phyloP scores from a whole-genome alignment of 2,113 vertebrate species.

The Indicator maculatus region DNA sequence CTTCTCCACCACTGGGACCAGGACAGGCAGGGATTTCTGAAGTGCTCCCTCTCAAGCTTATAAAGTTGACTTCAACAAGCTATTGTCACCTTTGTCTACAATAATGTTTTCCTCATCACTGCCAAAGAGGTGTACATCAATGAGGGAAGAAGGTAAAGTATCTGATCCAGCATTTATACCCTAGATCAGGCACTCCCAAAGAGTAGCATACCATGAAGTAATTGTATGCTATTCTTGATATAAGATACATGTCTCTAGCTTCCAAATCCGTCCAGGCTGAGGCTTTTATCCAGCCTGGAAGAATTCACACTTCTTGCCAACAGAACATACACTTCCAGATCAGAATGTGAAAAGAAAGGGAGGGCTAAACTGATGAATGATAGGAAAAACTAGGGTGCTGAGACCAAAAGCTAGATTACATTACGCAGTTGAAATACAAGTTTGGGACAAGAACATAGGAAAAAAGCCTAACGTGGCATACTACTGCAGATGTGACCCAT shows the following conservation, averaged over 20 bases:
- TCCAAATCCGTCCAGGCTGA: not conserved
- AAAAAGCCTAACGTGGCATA: fast-evolving
- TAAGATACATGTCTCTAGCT: not conserved
- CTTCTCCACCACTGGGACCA: not conserved
- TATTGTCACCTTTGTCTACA: not conserved
- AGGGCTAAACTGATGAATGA: not conserved
- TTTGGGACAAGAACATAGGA: not conserved
- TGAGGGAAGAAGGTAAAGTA: not conserved
- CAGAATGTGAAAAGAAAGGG: conserved; percentile 1
- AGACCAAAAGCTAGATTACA: not conserved
- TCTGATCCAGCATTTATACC: not conserved
- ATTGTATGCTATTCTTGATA: not conserved
- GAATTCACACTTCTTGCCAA: conserved; percentile 5
- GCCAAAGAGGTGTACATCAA: not conserved
- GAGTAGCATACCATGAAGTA: not conserved
- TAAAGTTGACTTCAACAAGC: not conserved
- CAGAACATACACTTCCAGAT: not conserved
- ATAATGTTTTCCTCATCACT: not conserved
- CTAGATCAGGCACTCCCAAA: not conserved
- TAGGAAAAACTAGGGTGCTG: not conserved
- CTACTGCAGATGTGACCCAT: not conserved
- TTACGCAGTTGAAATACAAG: fast-evolving
- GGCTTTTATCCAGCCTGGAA: not conserved
- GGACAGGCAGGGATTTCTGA: not conserved
- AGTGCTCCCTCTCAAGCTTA: not conserved